A percentile compares a stretch with the other conserved stretches of the same genome.
These are phyloP conservation scores for Sinocyclocheilus anshuiensis DNA, from an alignment of 2,113 vertebrate genomes.

Conservation along the genomic window DNA sequence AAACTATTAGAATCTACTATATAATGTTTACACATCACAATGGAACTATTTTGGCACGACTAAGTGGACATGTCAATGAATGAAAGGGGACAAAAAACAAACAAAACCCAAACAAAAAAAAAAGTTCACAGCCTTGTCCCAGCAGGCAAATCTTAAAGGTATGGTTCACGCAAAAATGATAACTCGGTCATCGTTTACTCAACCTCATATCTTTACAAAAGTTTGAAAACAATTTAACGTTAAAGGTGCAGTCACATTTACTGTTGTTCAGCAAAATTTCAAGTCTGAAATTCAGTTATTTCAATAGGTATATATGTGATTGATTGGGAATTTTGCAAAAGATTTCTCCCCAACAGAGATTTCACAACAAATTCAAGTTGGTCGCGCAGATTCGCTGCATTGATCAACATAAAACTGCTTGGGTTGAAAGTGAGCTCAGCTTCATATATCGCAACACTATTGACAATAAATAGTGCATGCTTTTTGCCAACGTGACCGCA, in stretches of 20 bases:
- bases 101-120: background rate
- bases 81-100: slow-evolving; percentile 31
- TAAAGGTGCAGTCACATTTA: background rate
- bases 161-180: background rate
- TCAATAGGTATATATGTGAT: too few species aligned
- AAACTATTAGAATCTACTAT: background rate
- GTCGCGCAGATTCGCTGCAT: background rate
- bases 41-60: slow-evolving; percentile 19
- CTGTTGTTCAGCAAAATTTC: background rate
- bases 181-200: background rate
- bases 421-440: too few species aligned
- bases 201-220: background rate
- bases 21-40: background rate
- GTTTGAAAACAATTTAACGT: background rate
- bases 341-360: background rate
- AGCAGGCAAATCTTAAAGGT: slow-evolving; percentile 39
- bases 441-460: too few species aligned
- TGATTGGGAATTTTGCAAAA: background rate
- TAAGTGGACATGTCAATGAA: slow-evolving; percentile 50
- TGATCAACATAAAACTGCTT: too few species aligned
- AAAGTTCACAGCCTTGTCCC: slow-evolving; percentile 39
- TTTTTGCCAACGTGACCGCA: too few species aligned
- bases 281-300: too few species aligned
- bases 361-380: background rate
- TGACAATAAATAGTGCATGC: too few species aligned